Evolutionary conservation across 2,797 vertebrate species (phyloP).

Genomic region (Dallia pectoralis): DNA sequence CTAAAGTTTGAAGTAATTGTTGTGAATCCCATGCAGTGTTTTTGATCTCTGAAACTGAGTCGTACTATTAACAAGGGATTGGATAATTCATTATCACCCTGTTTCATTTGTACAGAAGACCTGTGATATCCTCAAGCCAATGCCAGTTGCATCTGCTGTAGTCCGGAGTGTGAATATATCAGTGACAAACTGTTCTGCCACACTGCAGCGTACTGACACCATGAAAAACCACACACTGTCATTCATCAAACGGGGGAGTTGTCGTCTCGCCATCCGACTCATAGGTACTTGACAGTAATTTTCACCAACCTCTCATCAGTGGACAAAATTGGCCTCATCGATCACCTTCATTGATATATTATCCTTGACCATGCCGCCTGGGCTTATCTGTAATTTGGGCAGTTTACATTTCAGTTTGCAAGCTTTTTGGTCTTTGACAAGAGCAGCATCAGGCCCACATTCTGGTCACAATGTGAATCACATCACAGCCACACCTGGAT

Average conservation of each 20-base stretch:
- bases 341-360: conserved; percentile 33
- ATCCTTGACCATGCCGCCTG: conserved; percentile 31
- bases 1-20: too few species aligned
- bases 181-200: not conserved
- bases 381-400: conserved; percentile 46
- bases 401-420: conserved; percentile 33
- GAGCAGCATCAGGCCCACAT: not conserved
- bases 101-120: too few species aligned
- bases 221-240: conserved; percentile 23
- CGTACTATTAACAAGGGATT: too few species aligned
- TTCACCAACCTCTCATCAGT: conserved; percentile 45
- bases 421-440: not conserved
- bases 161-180: not conserved
- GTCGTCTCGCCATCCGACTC: conserved; percentile 19
- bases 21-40: too few species aligned
- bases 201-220: conserved; percentile 4
- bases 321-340: conserved; percentile 44
- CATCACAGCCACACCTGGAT: not conserved
- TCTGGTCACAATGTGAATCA: not conserved
- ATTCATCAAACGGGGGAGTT: conserved; percentile 22
- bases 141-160: not conserved
- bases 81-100: too few species aligned
- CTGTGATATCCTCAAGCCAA: not conserved
- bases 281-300: conserved; percentile 33
- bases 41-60: too few species aligned